These are phyloP conservation scores for Leptinotarsa peninsularis DNA, from an alignment of 2,888 invertebrate genomes.

Conservation along the genomic window DNA sequence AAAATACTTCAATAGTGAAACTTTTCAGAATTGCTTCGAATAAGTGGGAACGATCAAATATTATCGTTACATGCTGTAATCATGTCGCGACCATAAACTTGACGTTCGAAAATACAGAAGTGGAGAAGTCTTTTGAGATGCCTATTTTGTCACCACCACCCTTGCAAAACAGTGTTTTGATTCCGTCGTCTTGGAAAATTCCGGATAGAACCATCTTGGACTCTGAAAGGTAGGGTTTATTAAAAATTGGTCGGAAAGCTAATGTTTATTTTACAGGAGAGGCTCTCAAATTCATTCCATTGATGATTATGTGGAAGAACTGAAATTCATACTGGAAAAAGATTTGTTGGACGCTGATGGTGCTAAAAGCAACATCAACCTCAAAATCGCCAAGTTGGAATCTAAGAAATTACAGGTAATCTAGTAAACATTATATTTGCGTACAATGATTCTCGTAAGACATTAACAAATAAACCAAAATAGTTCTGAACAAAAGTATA, in stretches of 20 bases:
- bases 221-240: slow-evolving; percentile 18
- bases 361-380: slow-evolving; percentile 68
- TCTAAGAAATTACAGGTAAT: slow-evolving; percentile 60
- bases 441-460: no score
- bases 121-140: slow-evolving; percentile 52
- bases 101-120: slow-evolving; percentile 51
- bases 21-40: slow-evolving; percentile 41
- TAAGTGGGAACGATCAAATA: slow-evolving; percentile 63
- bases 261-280: not conserved
- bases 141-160: slow-evolving; percentile 62
- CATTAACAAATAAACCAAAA: no score
- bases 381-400: slow-evolving; percentile 67
- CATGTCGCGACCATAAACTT: slow-evolving; percentile 67
- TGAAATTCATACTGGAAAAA: slow-evolving; percentile 49
- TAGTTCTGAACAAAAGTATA: no score
- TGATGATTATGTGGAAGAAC: slow-evolving; percentile 37
- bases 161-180: slow-evolving; percentile 63
- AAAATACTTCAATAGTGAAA: no score
- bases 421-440: not conserved
- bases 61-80: slow-evolving; percentile 71
- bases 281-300: not conserved
- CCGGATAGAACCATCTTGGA: slow-evolving; percentile 37
- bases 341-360: slow-evolving; percentile 66
- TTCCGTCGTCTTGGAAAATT: slow-evolving; percentile 63
- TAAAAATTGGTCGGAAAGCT: not conserved